phyloP scores from a whole-genome alignment of 64 coral and sea anemone species.

The Hydrozoanthus tunicans region DNA sequence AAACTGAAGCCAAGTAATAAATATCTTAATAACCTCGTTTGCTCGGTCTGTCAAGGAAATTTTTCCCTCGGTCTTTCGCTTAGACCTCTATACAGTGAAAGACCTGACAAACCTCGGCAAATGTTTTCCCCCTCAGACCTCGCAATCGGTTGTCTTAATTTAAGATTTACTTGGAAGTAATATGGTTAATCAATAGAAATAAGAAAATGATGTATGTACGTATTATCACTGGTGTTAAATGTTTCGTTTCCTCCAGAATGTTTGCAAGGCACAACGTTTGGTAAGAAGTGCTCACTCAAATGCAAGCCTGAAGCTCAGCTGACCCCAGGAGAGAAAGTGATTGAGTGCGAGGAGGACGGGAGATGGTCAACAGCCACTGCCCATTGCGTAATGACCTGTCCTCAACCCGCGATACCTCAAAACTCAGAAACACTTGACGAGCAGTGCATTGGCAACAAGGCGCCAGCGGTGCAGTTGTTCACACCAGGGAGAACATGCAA shows the following conservation, averaged over 20 bases:
- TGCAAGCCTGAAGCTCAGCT: constrained; percentile 70
- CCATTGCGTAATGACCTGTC: constrained; percentile 82
- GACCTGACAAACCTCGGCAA: no score
- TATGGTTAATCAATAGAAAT: no score
- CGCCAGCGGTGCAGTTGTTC: constrained; percentile 27
- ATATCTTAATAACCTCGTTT: no score
- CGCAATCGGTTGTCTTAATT: no score
- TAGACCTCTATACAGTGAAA: no score
- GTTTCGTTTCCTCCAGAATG: constrained; percentile 72
- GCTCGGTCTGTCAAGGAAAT: no score
- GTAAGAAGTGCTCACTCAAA: constrained; percentile 70
- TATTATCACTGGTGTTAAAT: background rate
- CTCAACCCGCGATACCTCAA: constrained; percentile 38
- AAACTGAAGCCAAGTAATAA: no score
- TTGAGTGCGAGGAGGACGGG: constrained; percentile 92
- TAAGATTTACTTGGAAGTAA: no score
- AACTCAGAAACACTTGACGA: constrained; percentile 28
- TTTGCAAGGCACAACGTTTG: constrained; percentile 73
- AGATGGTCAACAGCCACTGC: constrained; percentile 79
- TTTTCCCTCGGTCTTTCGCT: no score
- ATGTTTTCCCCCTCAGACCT: no score
- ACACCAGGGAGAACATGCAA: constrained; percentile 83
- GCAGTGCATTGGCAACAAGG: constrained; percentile 39
- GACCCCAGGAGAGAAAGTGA: constrained; percentile 37
- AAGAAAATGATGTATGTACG: no score